Evolutionary conservation across 2,113 vertebrate species (phyloP), one percentile per base, ranked within the genome.

Genomic region (Dromaius novaehollandiae): DNA sequence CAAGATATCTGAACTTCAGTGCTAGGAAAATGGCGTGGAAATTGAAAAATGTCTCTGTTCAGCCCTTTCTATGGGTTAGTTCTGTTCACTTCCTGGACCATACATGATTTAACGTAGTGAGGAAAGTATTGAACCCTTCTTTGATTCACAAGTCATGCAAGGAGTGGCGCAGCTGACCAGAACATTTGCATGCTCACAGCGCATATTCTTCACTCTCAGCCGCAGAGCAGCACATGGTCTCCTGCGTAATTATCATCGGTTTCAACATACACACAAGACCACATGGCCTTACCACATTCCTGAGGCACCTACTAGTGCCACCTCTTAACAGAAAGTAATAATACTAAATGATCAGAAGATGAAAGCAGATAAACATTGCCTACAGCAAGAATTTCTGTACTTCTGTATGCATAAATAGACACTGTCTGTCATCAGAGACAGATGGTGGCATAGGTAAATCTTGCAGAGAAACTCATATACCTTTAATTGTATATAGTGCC

Each of bases 231-330:
- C 69, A 71, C 11, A 16, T 50, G 26, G 88, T 88, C 76, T 76
- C 68, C 63, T 71, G 88, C 77, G 88, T 66, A 83, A 12, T 32
- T 64, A 3, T 83, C 50, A 42, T 88, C 28, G 50, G 40, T 64
- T 58, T 89, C 48, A 90, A 86, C 8, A 88, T n/a, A 74, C 80
- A 5, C 22, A 66, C 24, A 66, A 64, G 81, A 89, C 60, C 83
- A 83, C 93, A 93, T 82, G 86, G 71, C 40, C 86, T 84, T 88
- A 79, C 6, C 22, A 82, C 32, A 82, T 34, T 93, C 28, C 46
- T 66, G 65, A 92, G 65, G 93, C 69, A 90, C 58, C 50, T 86
- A 42, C 30, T 90, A 95, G 95, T 93, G 77, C 42, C 24, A 74
- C 19, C 36, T 68, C 42, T 34, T 10, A 79, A 86, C 8, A 89